Conservation (phyloP, 2,113 vertebrate genomes). For the Antidorcas marsupialis region DNA sequence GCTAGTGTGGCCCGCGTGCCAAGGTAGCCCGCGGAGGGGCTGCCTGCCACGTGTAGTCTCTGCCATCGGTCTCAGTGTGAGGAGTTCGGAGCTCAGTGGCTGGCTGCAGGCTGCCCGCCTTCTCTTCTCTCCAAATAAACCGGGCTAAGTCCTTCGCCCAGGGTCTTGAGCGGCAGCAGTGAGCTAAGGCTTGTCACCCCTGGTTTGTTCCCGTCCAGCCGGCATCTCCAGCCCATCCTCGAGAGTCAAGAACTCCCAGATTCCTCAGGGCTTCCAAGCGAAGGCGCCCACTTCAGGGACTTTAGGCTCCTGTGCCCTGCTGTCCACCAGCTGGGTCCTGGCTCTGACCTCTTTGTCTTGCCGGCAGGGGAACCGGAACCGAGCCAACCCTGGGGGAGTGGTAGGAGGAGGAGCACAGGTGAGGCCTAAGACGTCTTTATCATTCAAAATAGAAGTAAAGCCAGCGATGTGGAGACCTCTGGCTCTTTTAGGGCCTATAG, state of each 20-base stretch:
- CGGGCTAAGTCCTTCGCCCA: not conserved
- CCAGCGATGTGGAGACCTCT: not conserved
- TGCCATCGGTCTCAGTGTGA: not conserved
- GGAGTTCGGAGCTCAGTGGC: not conserved
- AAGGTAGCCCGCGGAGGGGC: not conserved
- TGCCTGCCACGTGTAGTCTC: not conserved
- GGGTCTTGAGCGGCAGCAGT: not conserved
- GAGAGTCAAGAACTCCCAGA: not conserved
- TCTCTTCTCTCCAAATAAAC: not conserved
- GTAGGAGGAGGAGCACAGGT: not conserved
- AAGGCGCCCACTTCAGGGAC: not conserved
- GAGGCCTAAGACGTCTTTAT: not conserved
- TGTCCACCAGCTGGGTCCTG: not conserved
- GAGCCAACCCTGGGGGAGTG: not conserved
- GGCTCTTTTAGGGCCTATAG: not conserved
- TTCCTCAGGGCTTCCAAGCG: not conserved
- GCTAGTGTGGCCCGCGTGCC: not conserved
- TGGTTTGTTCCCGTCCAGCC: not conserved
- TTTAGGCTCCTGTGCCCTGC: not conserved
- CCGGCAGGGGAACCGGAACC: not conserved
- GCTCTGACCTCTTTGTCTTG: not conserved
- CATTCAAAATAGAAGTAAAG: conserved; percentile 56
- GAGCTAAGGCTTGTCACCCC: not conserved
- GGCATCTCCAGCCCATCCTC: not conserved
- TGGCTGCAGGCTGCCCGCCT: not conserved